Evolutionary conservation across 2,113 vertebrate species (phyloP).

Genomic region (Sclerurus mexicanus): DNA sequence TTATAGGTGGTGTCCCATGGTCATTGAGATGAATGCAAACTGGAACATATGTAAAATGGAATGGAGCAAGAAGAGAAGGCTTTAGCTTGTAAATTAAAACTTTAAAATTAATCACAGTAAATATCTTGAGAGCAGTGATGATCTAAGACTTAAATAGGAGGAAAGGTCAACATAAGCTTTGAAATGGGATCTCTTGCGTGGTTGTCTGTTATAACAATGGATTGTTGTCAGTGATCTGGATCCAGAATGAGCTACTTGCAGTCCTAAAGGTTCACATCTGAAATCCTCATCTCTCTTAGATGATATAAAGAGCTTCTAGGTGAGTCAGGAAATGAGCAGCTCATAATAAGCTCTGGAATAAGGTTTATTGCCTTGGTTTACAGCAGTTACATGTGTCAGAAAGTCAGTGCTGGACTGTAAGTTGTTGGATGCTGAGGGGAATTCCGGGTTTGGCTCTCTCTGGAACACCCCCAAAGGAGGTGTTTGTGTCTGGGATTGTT

Average conservation of each 20-base stretch:
- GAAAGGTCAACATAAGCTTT: background rate
- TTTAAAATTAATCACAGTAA: background rate
- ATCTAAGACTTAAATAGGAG: background rate
- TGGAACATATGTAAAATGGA: background rate
- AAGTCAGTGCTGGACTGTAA: background rate
- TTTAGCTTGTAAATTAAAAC: background rate
- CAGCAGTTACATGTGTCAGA: background rate
- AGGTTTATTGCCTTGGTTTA: background rate
- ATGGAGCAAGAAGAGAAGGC: background rate
- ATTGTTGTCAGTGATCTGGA: background rate
- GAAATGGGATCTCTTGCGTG: background rate
- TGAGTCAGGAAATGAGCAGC: background rate
- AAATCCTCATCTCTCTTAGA: background rate
- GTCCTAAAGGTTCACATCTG: background rate
- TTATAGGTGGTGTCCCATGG: background rate
- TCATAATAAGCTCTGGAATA: background rate
- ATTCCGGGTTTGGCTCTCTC: background rate
- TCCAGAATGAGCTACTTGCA: background rate
- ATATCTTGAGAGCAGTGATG: background rate
- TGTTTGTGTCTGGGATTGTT: background rate
- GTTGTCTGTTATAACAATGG: background rate
- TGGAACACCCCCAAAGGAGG: no score
- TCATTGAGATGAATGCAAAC: background rate
- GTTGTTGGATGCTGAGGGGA: background rate
- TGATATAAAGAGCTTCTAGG: background rate